Conservation (phyloP, 2,797 vertebrate genomes). For the Neoniphon sammara region DNA sequence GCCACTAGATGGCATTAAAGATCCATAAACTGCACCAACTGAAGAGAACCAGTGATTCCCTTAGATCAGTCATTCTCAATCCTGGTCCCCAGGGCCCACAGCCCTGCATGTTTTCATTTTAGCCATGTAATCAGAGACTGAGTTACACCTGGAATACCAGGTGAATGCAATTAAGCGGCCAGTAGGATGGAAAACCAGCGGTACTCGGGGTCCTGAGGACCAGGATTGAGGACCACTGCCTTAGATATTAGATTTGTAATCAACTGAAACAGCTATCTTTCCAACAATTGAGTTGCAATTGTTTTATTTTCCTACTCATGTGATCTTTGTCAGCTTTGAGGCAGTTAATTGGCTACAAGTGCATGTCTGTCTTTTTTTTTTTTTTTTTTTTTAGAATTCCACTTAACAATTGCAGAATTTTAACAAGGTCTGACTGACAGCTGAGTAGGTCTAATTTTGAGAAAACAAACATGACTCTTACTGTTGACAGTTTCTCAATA, state of each 20-base stretch:
- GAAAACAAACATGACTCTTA: slow-evolving; percentile 58
- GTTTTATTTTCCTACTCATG: background rate
- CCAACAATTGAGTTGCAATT: background rate
- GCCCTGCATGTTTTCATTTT: too few species aligned
- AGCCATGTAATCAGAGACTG: too few species aligned
- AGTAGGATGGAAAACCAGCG: too few species aligned
- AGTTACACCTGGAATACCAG: too few species aligned
- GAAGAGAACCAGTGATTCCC: background rate
- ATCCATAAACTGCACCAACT: background rate
- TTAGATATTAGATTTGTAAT: background rate
- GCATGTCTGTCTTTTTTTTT: background rate
- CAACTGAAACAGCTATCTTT: background rate
- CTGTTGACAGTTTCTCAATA: slow-evolving; percentile 91
- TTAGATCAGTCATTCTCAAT: too few species aligned
- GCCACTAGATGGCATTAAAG: slow-evolving; percentile 65
- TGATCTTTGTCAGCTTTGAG: background rate
- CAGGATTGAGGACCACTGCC: too few species aligned
- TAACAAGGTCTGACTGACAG: too few species aligned
- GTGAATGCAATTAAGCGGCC: too few species aligned
- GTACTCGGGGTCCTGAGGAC: too few species aligned
- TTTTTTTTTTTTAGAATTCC: background rate
- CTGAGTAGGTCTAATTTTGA: background rate
- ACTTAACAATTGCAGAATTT: too few species aligned
- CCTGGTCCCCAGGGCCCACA: too few species aligned
- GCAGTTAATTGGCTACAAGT: background rate